Conservation (phyloP, 2,888 invertebrate species). For the Hemistola chrysoprasaria region DNA sequence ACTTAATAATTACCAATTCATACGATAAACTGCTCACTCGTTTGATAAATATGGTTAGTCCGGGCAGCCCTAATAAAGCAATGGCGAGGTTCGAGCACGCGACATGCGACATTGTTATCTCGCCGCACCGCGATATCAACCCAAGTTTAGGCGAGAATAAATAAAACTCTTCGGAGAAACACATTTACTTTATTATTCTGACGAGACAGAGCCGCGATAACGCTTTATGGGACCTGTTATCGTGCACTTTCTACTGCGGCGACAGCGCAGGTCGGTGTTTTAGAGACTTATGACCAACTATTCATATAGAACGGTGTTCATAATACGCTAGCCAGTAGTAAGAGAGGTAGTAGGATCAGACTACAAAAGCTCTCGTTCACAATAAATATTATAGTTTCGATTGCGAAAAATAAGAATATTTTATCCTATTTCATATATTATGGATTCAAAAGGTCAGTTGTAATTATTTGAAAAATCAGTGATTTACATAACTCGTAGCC, state of each 20-base stretch:
- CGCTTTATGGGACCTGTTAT: conserved; percentile 72
- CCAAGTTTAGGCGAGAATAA: conserved; percentile 72
- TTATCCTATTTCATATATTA: no score
- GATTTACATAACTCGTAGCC: conserved; percentile 50
- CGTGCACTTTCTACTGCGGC: conserved; percentile 55
- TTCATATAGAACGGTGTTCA: no score
- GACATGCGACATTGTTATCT: conserved; percentile 79
- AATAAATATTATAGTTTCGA: no score
- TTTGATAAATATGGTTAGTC: no score
- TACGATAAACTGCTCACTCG: no score
- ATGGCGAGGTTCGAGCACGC: conserved; percentile 54
- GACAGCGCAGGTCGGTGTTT: conserved; percentile 18
- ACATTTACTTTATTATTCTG: conserved; percentile 76
- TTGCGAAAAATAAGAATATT: no score
- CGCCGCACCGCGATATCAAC: conserved; percentile 34
- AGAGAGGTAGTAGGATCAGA: no score
- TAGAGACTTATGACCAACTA: neutral
- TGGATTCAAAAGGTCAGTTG: neutral
- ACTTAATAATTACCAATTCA: no score
- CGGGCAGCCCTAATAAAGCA: conserved; percentile 30
- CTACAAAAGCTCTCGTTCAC: no score
- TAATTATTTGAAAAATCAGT: conserved; percentile 16
- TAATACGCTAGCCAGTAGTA: no score
- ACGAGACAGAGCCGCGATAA: conserved; percentile 64
- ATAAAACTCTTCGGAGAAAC: conserved; percentile 70